A percentile compares a stretch with the other conserved stretches of the same genome.
Evolutionary conservation across 1,140 invertebrate species (phyloP).

Genomic region (Drosophila triauraria): DNA sequence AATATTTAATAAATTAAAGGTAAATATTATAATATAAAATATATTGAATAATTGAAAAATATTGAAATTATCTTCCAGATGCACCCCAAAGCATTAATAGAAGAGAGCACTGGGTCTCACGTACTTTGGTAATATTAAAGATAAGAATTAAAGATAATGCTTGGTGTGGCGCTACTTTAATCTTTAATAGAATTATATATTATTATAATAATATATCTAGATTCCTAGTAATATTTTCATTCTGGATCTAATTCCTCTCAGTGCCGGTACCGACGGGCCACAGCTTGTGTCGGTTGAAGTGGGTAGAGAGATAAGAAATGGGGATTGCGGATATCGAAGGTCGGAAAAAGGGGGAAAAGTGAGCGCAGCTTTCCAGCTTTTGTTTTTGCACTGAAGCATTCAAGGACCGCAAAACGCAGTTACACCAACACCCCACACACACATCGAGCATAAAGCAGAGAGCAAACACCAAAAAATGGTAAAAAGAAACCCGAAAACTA

Average conservation of each 20-base stretch:
- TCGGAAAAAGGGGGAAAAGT: conserved; percentile 36
- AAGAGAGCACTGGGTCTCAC: neutral
- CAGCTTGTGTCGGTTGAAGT: conserved; percentile 69
- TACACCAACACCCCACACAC: conserved; percentile 56
- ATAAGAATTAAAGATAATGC: neutral
- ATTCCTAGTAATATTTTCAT: neutral
- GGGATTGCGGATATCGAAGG: conserved; percentile 10
- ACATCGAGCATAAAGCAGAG: conserved; percentile 24
- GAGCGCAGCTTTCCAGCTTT: conserved; percentile 74
- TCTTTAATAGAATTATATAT: neutral
- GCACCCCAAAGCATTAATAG: neutral
- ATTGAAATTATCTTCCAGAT: neutral
- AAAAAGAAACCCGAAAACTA: conserved; percentile 55
- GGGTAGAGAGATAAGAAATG: conserved; percentile 24
- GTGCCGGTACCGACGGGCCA: conserved; percentile 43
- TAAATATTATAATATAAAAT: too few relatives aligned
- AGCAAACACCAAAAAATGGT: conserved; percentile 42
- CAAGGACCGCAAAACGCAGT: conserved; percentile 66
- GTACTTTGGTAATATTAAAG: neutral
- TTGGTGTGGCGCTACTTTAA: neutral
- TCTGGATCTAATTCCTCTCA: neutral
- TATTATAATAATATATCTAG: neutral
- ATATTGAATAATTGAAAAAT: too few relatives aligned
- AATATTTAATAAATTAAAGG: neutral
- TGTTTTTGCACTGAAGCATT: conserved; percentile 68